Evolutionary conservation across 2,113 vertebrate species (phyloP).

Genomic region (Ranitomeya variabilis): DNA sequence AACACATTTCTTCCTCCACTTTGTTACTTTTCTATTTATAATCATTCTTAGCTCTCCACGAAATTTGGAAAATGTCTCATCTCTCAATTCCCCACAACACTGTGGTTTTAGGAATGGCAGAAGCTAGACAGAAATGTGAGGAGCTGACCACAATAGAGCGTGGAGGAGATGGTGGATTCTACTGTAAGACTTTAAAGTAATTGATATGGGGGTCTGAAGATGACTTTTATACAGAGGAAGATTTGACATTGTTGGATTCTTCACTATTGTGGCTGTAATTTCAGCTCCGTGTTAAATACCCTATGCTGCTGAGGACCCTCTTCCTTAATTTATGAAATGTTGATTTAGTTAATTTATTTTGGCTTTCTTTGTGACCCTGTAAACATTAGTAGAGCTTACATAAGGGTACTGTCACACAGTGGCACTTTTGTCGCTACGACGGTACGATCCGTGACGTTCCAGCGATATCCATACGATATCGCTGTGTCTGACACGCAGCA

Average conservation of each 20-base stretch:
- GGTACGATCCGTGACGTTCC: no score
- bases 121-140: background rate
- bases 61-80: slow-evolving; percentile 10
- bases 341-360: no score
- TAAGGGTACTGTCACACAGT: no score
- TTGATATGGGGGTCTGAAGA: background rate
- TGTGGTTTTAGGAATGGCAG: background rate
- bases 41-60: background rate
- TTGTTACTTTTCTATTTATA: slow-evolving; percentile 7
- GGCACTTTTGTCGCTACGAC: no score
- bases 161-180: background rate
- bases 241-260: background rate
- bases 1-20: background rate
- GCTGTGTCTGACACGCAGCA: no score
- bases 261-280: background rate
- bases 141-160: background rate
- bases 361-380: background rate
- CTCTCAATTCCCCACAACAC: background rate
- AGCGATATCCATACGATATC: no score
- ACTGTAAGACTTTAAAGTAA: background rate
- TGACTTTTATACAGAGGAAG: background rate
- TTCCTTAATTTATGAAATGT: no score
- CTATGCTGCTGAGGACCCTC: background rate
- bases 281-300: background rate
- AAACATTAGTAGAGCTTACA: no score